Evolutionary conservation across 2,888 invertebrate genomes (phyloP), one percentile per base, ranked within the genome.

Genomic region (Drosophila fulvimacula): DNA sequence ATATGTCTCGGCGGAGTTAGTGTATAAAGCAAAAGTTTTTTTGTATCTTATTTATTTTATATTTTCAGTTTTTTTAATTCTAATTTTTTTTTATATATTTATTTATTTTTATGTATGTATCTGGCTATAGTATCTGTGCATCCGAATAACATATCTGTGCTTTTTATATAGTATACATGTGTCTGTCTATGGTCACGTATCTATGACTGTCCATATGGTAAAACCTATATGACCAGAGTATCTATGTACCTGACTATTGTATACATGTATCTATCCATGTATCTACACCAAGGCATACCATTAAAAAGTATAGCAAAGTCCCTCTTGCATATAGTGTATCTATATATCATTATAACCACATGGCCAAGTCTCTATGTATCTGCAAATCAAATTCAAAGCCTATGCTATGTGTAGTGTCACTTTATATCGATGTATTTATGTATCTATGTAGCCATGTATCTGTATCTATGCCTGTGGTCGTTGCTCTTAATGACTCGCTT

Each of bases 401-500:
- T 51, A 21, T 52, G 32, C n/a, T 51, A 63, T 32, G 19, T 39
- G 44, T 44, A 46, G 17, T 30, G 48, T 48, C 41, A 48, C 42
- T 39, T 13, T 1, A 19, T 30, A 51, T 56, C 46, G 46, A 48
- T 17, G 21, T 49, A 57, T 38, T n/a, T 10, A 32, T 61, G 46
- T 60, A 49, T 48, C 19, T 46, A 30, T 44, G 32, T 61, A 39
- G 38, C 39, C 39, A 11, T 39, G 56, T 74, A 48, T 46, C 38
- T 52, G 46, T 56, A 60, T 73, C 65, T 64, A 44, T 67, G 59
- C 49, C 63, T 69, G 68, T 69, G 78, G 69, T 75, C 80, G 68
- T 86, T 86, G 81, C 77, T 73, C 62, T 55, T 79, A 76, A 79
- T 79, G 72, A 70, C 48, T 63, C 46, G 72, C 60, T 64, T 57